Conservation (phyloP, 2,113 vertebrate species). For the Zingel zingel region DNA sequence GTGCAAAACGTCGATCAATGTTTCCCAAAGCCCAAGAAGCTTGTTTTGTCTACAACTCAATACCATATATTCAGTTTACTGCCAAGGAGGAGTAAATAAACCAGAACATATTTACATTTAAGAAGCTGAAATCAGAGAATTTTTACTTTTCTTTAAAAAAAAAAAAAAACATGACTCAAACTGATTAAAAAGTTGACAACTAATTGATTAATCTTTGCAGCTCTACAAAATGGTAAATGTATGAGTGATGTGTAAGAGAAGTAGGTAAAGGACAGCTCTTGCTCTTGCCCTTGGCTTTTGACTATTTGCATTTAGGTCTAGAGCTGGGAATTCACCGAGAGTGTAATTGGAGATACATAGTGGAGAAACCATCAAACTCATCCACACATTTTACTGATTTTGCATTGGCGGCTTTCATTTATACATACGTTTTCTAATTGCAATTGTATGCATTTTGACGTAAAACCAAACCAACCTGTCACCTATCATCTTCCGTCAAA, state of each 20-base stretch:
- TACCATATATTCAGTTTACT: no score
- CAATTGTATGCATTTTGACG: background rate
- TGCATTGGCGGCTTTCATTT: background rate
- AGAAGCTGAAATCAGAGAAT: no score
- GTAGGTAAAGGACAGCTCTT: background rate
- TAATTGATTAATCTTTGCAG: no score
- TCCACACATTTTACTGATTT: background rate
- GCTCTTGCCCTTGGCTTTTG: background rate
- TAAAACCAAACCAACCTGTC: background rate
- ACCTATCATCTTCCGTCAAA: background rate
- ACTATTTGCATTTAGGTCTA: background rate
- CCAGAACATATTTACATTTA: no score
- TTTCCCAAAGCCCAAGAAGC: no score
- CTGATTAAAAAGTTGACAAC: no score
- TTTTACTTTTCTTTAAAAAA: no score
- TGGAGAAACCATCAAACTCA: background rate
- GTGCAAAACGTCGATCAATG: no score
- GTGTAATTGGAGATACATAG: background rate
- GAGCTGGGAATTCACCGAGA: slow-evolving; percentile 10
- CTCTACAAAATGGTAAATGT: background rate
- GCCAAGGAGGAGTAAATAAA: no score
- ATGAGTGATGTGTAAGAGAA: slow-evolving; percentile 9
- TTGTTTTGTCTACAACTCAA: no score
- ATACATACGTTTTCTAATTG: background rate
- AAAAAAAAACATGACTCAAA: no score